phyloP scores from a whole-genome alignment of 2,888 invertebrate species.

The Harmothoe impar region DNA sequence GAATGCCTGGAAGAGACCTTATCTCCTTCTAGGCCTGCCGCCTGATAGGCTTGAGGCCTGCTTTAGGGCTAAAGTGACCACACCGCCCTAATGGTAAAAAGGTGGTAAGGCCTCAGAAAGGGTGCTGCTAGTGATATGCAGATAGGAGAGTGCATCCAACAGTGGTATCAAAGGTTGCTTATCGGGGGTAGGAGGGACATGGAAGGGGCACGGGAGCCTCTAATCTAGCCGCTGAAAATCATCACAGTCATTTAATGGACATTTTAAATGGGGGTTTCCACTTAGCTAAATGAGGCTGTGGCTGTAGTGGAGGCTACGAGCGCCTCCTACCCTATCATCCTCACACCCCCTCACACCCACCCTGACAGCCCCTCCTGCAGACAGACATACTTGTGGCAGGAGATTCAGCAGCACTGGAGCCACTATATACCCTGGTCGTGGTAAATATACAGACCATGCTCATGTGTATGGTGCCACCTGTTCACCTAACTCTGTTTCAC shows the following conservation, averaged over 20 bases:
- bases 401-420: background rate
- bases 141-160: background rate
- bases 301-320: background rate
- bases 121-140: background rate
- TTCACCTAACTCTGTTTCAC: no score
- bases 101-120: background rate
- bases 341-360: background rate
- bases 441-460: no score
- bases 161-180: slow-evolving; percentile 34
- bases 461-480: no score
- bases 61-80: slow-evolving; percentile 16
- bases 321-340: background rate
- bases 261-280: background rate
- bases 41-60: background rate
- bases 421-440: background rate
- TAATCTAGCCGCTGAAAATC: slow-evolving; percentile 37
- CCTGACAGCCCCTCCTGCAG: background rate
- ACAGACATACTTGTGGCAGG: background rate
- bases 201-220: slow-evolving; percentile 11
- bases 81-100: background rate
- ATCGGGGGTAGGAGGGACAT: slow-evolving; percentile 2
- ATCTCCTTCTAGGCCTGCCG: background rate
- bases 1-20: slow-evolving; percentile 7
- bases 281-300: slow-evolving; percentile 21
- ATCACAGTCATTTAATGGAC: slow-evolving; percentile 31